Base-by-base conservation (phyloP, 2,888 invertebrate species). In the Zhengitettix transpicula region DNA sequence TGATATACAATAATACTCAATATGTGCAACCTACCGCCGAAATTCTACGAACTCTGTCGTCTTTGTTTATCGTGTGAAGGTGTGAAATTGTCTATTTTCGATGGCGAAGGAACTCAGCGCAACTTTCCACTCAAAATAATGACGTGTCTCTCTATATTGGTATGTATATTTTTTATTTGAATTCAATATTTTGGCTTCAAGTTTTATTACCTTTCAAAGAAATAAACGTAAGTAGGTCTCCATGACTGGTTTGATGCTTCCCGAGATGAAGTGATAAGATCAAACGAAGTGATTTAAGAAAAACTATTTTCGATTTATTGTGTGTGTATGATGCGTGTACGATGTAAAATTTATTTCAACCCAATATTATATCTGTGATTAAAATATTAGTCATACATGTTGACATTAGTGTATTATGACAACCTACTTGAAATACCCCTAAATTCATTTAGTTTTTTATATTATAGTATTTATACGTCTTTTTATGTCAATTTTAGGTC, bases 21-120 rank as follows among this genome's bases (percentile, higher is more conserved):
- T 83, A 89, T 89, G 89, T 87, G 85, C 84, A 84, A 84, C 82
- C 85, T 89, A 83, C 89, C 89, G 83, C 84, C 85, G 81, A 89
- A 89, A 83, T 89, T 88, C 81, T 87, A 87, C 82, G 87, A 87
- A 83, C 85, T 90, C 81, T 89, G 89, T 86, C 88, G 89, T 80
- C 85, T 90, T 83, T 90, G 89, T 84, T 85, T 90, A 83, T 87
- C 88, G 78, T 71, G 72, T 67, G 74, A 83, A 80, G 85, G 85
- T 81, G 81, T 80, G 78, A 83, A 81, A 78, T 79, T 83, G 77
- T 82, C 83, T 78, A 82, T 85, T 77, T 85, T 85, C 76, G 83
- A 84, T 75, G 83, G 83, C 78, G 82, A 83, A 78, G 83, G 81
- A 77, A 77, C 80, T 74, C 81, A 82, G 75, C 79, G 81, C 71